Conservation (phyloP, 2,888 invertebrate species). For the Coleophora deauratella region DNA sequence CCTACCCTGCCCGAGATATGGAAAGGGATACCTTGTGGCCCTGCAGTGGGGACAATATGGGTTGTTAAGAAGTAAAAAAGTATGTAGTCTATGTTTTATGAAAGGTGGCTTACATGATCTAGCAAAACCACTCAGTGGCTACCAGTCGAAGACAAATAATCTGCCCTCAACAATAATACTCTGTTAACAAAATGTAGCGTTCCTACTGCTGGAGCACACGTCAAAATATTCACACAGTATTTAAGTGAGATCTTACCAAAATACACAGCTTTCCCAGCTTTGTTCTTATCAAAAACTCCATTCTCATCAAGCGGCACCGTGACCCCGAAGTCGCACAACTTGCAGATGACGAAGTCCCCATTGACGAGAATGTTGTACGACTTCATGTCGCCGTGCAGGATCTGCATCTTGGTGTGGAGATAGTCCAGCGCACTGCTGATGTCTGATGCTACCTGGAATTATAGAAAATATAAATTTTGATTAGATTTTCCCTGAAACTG, state of each 20-base stretch:
- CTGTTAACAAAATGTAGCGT: too few species aligned
- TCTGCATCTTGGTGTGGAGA: constrained; percentile 79
- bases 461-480: background rate
- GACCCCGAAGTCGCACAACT: constrained; percentile 91
- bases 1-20: too few species aligned
- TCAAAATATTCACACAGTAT: too few species aligned
- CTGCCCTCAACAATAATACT: too few species aligned
- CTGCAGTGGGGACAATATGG: too few species aligned
- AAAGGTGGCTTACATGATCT: too few species aligned
- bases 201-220: too few species aligned
- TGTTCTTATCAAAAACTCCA: constrained; percentile 73
- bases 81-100: too few species aligned
- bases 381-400: constrained; percentile 89
- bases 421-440: constrained; percentile 83
- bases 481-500: background rate
- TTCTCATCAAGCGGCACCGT: constrained; percentile 79
- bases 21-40: too few species aligned
- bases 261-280: constrained; percentile 70
- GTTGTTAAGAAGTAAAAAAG: too few species aligned
- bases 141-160: too few species aligned
- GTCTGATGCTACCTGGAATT: constrained; percentile 74
- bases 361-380: constrained; percentile 87
- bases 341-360: constrained; percentile 81
- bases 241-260: constrained; percentile 52
- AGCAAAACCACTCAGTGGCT: too few species aligned